Evolutionary conservation across 2,113 vertebrate genomes (phyloP).

Genomic region (Philantomba maxwellii): DNA sequence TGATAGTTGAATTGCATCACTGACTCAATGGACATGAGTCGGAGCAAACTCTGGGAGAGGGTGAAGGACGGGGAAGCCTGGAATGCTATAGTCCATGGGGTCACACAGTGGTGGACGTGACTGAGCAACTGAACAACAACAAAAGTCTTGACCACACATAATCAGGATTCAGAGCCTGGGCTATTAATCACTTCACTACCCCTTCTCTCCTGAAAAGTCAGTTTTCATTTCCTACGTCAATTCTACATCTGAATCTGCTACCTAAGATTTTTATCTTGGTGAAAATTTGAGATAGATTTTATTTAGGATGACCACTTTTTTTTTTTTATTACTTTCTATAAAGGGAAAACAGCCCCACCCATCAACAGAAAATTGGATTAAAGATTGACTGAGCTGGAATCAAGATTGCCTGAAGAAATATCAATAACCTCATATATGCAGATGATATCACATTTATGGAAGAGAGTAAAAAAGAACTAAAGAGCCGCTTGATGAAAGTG

Average conservation of each 20-base stretch:
- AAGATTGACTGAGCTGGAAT: neutral
- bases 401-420: neutral
- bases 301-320: neutral
- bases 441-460: neutral
- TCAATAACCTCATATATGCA: neutral
- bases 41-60: neutral
- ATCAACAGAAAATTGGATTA: neutral
- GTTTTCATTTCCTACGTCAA: neutral
- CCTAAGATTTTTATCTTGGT: neutral
- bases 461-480: neutral
- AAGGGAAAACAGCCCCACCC: neutral
- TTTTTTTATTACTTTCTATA: neutral
- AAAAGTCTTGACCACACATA: neutral
- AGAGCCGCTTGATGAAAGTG: neutral
- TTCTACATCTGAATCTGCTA: neutral
- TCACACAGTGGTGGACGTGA: neutral
- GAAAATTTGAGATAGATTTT: neutral
- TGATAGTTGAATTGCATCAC: neutral
- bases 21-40: neutral
- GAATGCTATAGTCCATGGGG: neutral
- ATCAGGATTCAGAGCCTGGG: neutral
- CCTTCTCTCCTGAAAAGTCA: neutral
- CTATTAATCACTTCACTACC: neutral
- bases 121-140: neutral
- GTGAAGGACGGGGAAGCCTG: neutral